Evolutionary conservation across 2,797 vertebrate species (phyloP).

Genomic region (Loriculus beryllinus): DNA sequence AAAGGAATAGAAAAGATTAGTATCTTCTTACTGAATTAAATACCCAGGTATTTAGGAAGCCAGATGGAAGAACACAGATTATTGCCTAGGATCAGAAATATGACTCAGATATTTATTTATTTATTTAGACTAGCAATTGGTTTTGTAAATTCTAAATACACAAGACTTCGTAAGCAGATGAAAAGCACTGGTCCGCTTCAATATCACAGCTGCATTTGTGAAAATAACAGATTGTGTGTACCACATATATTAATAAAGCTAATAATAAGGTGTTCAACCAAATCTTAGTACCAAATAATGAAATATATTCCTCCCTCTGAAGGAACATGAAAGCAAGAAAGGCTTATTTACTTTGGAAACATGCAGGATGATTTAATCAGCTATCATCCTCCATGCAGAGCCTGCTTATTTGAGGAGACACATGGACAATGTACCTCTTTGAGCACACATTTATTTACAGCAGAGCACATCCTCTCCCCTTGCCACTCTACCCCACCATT

Average conservation of each 20-base stretch:
- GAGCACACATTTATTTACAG: neutral
- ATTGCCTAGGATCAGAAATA: neutral
- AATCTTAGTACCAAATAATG: constrained; percentile 13
- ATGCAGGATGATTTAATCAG: neutral
- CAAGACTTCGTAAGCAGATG: neutral
- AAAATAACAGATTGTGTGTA: neutral
- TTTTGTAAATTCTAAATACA: constrained; percentile 42
- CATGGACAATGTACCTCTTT: neutral
- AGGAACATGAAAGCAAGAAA: neutral
- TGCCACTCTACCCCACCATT: neutral
- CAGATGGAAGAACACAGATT: constrained; percentile 19
- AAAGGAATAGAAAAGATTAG: constrained; percentile 31
- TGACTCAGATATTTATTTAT: neutral
- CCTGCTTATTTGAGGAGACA: neutral
- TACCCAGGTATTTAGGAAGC: constrained; percentile 4
- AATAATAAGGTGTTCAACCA: constrained; percentile 2
- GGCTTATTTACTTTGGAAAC: neutral
- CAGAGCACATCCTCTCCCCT: neutral
- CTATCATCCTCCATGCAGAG: neutral
- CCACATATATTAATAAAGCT: neutral
- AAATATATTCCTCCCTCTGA: neutral
- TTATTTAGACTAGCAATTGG: neutral
- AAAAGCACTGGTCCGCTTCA: neutral
- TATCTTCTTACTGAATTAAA: constrained; percentile 45
- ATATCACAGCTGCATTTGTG: neutral